phyloP scores from a whole-genome alignment of 2,113 vertebrate genomes.

The Channa argus region DNA sequence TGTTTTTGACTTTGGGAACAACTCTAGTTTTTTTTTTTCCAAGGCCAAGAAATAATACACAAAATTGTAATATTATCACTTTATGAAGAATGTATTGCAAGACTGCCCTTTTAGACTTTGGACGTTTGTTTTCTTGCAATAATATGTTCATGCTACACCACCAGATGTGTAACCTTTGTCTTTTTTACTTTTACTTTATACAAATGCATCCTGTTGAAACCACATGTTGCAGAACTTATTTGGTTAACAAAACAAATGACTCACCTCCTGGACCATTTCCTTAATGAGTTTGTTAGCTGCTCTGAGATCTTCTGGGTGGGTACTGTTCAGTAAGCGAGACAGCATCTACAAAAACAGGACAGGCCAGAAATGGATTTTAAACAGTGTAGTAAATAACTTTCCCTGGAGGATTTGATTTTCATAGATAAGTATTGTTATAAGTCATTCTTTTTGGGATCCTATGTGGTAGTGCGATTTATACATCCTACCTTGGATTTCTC shows the following conservation, averaged over 20 bases:
- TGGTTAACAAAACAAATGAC: constrained; percentile 19
- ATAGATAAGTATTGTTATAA: not conserved
- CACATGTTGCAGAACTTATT: not conserved
- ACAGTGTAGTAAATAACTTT: not conserved
- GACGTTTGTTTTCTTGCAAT: not conserved
- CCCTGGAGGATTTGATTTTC: not conserved
- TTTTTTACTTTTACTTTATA: not conserved
- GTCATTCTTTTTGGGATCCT: not conserved
- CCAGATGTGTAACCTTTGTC: too few species aligned
- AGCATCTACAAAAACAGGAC: constrained; percentile 86
- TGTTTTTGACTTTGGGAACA: too few species aligned
- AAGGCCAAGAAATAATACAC: too few species aligned
- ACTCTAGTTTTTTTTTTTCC: too few species aligned
- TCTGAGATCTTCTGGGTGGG: constrained; percentile 94
- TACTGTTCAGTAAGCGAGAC: constrained; percentile 94
- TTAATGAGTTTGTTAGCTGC: constrained; percentile 99
- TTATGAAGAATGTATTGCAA: too few species aligned
- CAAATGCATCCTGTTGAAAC: not conserved
- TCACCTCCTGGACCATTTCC: constrained; percentile 99
- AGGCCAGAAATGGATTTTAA: constrained; percentile 15
- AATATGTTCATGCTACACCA: not conserved
- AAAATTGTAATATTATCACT: too few species aligned
- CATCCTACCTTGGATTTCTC: constrained; percentile 96
- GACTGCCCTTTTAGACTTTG: too few species aligned
- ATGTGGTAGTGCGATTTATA: not conserved